Evolutionary conservation across 2,888 invertebrate species (phyloP).

Genomic region (Saturnia japonica): DNA sequence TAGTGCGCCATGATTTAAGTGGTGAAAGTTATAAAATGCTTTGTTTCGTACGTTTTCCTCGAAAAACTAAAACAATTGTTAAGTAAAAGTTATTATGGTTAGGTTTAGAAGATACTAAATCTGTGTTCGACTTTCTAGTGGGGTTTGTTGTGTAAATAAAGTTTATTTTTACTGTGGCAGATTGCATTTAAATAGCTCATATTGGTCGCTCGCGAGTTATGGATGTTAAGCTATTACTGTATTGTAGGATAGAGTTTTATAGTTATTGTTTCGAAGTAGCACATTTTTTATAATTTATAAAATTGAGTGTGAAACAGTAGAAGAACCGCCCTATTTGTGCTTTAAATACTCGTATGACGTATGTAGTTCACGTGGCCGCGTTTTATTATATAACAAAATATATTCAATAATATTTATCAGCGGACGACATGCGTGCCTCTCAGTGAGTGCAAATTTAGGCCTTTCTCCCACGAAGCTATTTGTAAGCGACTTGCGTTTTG

Average conservation of each 20-base stretch:
- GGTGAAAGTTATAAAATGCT: no score
- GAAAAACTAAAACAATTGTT: neutral
- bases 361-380: neutral
- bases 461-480: no score
- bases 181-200: conserved; percentile 37
- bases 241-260: neutral
- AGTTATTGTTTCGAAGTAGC: neutral
- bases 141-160: conserved; percentile 42
- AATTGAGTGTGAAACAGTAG: neutral
- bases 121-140: neutral
- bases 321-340: neutral
- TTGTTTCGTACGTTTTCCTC: neutral
- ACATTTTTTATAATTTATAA: neutral
- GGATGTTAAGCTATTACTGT: conserved; percentile 28
- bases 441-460: conserved; percentile 25
- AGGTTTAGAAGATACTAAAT: neutral
- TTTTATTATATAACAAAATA: neutral
- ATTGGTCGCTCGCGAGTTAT: conserved; percentile 20
- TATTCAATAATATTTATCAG: neutral
- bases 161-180: conserved; percentile 30
- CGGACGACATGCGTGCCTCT: neutral
- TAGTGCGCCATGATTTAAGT: no score
- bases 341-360: neutral
- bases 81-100: neutral
- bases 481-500: no score